A percentile compares a stretch with the other conserved stretches of the same genome.
phyloP scores from a whole-genome alignment of 2,113 vertebrate species.

The Malurus cyaneus region DNA sequence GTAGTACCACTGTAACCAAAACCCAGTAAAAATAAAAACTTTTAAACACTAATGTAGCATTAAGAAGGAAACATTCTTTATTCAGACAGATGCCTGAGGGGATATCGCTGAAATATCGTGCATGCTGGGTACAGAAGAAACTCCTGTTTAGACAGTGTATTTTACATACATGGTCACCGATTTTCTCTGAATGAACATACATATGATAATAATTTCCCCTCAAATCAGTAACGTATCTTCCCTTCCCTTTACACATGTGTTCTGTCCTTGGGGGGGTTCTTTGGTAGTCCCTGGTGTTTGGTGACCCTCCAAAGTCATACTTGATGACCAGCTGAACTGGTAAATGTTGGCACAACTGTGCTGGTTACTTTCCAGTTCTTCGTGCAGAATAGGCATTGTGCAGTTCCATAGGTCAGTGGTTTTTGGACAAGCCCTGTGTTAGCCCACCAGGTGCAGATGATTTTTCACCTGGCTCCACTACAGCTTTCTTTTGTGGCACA shows the following conservation, averaged over 20 bases:
- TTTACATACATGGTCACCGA: not conserved
- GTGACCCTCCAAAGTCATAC: not conserved
- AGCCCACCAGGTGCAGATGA: not conserved
- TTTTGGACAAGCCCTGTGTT: not conserved
- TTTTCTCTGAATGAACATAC: not conserved
- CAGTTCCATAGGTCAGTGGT: not conserved
- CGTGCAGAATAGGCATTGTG: not conserved
- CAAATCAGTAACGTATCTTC: not conserved
- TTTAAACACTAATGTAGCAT: not conserved
- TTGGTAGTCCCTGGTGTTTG: not conserved
- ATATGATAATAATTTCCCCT: not conserved
- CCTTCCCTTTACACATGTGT: fast-evolving
- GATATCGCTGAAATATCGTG: not conserved
- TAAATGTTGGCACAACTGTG: not conserved
- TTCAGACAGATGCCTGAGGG: not conserved
- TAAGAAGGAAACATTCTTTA: not conserved
- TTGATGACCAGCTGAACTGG: fast-evolving
- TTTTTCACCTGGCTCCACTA: not conserved
- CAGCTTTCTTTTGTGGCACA: not conserved
- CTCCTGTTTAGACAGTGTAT: not conserved
- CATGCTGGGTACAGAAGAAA: not conserved
- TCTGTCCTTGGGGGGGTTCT: not conserved
- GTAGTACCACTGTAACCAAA: not conserved
- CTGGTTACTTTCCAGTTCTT: not conserved
- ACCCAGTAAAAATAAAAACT: not conserved